These are phyloP conservation scores for Falco punctatus DNA, from an alignment of 2,113 vertebrate species.

Conservation along the genomic window DNA sequence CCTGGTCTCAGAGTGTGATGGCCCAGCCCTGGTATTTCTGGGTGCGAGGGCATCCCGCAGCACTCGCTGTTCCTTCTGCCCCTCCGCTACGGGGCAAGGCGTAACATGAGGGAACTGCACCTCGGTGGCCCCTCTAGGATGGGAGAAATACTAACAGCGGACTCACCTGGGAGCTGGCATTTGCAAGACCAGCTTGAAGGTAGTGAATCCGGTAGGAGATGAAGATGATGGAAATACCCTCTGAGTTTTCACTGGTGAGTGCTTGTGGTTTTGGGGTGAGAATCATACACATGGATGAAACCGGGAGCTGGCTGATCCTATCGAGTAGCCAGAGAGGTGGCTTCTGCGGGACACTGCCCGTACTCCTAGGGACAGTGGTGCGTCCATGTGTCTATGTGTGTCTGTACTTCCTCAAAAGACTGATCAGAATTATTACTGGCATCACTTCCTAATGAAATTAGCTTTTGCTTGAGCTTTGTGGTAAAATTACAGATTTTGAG, in stretches of 20 bases:
- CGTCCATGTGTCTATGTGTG: rapidly evolving
- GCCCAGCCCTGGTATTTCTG: neutral
- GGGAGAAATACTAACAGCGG: neutral
- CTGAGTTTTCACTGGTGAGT: neutral
- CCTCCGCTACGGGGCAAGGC: rapidly evolving
- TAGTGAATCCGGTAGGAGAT: rapidly evolving
- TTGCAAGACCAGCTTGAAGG: neutral
- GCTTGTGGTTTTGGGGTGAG: neutral
- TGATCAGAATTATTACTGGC: neutral
- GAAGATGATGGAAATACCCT: neutral
- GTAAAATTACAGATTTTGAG: neutral
- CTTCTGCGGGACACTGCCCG: neutral
- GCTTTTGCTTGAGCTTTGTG: neutral
- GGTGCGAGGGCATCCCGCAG: neutral
- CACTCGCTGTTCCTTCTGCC: rapidly evolving
- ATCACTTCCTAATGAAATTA: neutral
- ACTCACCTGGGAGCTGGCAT: neutral
- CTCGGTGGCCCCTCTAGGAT: rapidly evolving
- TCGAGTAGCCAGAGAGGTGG: neutral
- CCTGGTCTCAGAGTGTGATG: rapidly evolving
- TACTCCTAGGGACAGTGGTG: too few relatives aligned
- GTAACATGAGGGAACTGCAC: rapidly evolving
- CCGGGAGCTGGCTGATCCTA: neutral
- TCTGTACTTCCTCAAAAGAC: rapidly evolving
- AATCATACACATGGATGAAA: neutral